Base-by-base conservation (phyloP, 2,888 invertebrate species). In the Dynastes hyllus region DNA sequence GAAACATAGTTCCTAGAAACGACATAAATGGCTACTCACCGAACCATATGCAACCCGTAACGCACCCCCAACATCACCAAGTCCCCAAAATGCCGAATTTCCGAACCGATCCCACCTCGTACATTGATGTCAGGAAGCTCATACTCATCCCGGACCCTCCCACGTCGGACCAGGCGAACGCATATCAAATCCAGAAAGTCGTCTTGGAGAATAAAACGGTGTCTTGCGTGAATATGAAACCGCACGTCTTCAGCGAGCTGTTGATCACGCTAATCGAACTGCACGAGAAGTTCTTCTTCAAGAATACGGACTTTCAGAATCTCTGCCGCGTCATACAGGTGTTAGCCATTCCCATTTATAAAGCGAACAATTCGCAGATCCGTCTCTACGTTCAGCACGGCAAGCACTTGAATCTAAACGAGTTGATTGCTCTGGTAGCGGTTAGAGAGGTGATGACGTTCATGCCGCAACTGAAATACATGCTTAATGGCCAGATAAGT, bases 401-500 rank as follows among this genome's bases (percentile, higher is more conserved):
- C 85, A 95, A 95, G 87, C 93, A 93, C 88, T 91, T 92, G 83
- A 93, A 93, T 80, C 90, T 93, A 32, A 93, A 91, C 87, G 95
- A 95, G 86, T 89, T 94, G 86, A 90, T 95, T 88, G 95, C 95
- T 58, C 90, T 96, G 84, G 95, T 96, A 78, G 95, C 95, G 90
- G 95, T 96, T 83, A 93, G 94, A 81, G 95, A 95, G 90, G 94
- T 96, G 81, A 94, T 96, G 90, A 93, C 93, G 87, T 96, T 92
- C 89, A 95, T 96, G 95, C 94, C 95, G 45, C 96, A 96, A 89
- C 90, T 96, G 89, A 95, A 95, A 87, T 96, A 96, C 90, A 96
- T 96, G 94, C 92, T 95, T 75, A 61, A 75, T 61, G 73, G 73
- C 45, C 73, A 75, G 45, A 75, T 75, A 75, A 75, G 73, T 55